Conservation (phyloP, 2,113 vertebrate species). For the Alectura lathami region DNA sequence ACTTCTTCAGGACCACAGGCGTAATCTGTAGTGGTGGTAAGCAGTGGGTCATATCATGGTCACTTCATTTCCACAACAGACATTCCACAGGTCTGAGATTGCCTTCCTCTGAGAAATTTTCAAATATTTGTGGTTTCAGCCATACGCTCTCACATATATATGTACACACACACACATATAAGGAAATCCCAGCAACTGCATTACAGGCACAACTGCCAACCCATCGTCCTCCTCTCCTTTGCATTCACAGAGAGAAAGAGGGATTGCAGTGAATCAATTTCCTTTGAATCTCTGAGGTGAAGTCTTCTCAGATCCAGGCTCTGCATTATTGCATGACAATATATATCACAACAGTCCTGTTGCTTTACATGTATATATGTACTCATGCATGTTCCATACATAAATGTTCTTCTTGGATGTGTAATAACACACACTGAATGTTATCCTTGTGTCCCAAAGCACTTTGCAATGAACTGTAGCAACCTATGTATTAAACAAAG, state of each 20-base stretch:
- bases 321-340: not conserved
- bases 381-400: not conserved
- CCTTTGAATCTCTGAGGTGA: not conserved
- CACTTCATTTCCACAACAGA: slow-evolving; percentile 53
- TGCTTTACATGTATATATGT: not conserved
- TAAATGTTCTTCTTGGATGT: not conserved
- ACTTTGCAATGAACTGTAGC: not conserved
- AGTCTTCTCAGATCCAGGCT: not conserved
- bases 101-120: slow-evolving; percentile 31
- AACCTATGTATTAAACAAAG: not conserved
- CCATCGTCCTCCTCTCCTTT: not conserved
- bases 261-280: rapidly evolving
- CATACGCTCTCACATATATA: not conserved
- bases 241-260: not conserved
- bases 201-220: not conserved
- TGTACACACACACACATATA: not conserved
- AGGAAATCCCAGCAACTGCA: not conserved
- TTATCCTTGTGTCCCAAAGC: rapidly evolving
- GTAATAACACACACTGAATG: not conserved
- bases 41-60: slow-evolving; percentile 11
- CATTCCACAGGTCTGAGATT: slow-evolving; percentile 53
- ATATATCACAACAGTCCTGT: not conserved
- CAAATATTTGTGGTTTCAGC: slow-evolving; percentile 53
- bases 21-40: slow-evolving; percentile 43
- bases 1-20: not conserved